A percentile compares a stretch with the other conserved stretches of the same genome.
Conservation (phyloP, 2,113 vertebrate species). For the Caracal caracal region DNA sequence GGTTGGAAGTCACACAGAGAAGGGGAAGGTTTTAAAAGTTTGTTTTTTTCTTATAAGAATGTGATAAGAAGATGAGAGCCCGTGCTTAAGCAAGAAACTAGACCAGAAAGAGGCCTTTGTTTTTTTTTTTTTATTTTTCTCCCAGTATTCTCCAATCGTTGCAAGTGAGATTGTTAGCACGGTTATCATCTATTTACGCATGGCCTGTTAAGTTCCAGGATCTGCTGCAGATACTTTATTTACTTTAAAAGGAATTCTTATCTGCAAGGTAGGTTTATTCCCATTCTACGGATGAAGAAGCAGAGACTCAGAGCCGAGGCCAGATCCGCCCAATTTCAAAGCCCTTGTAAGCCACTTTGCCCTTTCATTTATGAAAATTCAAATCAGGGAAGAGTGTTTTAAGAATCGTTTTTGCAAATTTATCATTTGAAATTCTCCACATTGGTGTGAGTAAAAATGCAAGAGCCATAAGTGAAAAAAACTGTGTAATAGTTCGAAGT, state of each 20-base stretch:
- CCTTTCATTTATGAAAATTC: constrained; percentile 32
- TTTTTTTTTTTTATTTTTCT: constrained; percentile 40
- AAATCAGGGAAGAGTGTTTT: background rate
- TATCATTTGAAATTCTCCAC: constrained; percentile 15
- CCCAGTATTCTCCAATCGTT: background rate
- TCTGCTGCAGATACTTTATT: background rate
- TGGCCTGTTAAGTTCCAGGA: background rate
- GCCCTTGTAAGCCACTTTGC: background rate
- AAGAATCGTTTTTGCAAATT: background rate
- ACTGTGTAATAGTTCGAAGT: background rate
- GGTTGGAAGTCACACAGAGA: background rate
- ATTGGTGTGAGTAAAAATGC: constrained; percentile 25
- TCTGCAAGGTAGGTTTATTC: background rate
- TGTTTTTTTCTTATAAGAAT: constrained; percentile 18
- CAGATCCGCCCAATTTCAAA: background rate
- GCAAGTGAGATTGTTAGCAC: background rate
- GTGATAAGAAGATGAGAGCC: background rate
- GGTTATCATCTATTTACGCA: background rate
- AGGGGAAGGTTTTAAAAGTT: background rate
- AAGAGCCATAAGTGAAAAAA: background rate
- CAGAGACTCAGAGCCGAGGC: background rate
- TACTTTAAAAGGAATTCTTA: background rate
- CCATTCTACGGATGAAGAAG: background rate
- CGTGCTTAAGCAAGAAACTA: background rate
- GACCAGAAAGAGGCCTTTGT: background rate